Base-by-base conservation (phyloP, 2,888 invertebrate genomes). In the Boloria selene region DNA sequence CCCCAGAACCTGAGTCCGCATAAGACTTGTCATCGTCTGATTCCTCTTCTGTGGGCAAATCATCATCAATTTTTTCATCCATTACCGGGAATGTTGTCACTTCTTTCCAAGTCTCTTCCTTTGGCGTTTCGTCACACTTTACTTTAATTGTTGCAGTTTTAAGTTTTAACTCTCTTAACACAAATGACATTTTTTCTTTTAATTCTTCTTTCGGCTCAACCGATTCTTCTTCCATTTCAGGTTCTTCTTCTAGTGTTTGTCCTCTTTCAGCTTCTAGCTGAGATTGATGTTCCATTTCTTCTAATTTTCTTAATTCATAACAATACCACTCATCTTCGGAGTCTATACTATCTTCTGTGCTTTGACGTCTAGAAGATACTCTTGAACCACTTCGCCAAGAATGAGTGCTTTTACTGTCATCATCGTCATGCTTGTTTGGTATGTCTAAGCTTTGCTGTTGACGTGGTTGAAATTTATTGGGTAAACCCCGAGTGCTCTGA, bases 311-410 rank as follows among this genome's bases (percentile, higher is more conserved):
- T 65, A 97, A 84, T 81, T 98, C 97, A 81, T 98, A 97, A 76
- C 97, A 96, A 78, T 97, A 98, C 96, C 97, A 98, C 83, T 98
- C 97, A 79, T 98, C 98, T 86, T 98, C 98, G 31, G 97, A 97
- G 82, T 98, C 98, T 65, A 98, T 97, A 77, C 97, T 97, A 76
- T 97, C 97, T 88, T 98, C 98, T 0, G 97, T 97, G 79, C 97
- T 97, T 87, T 98, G 97, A 60, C 97, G 93, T 73, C 97, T 93
- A 0, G 97, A 97, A 2, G 97, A 97, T 1, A 96, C 96, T 74
- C 96, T 92, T 0, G 97, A 97, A 0, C 96, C 95, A 76, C 97
- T 97, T 74, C 97, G 93, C 93, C 96, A 97, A 0, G 97, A 97
- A 87, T 97, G 96, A 3, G 96, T 97, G 81, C 97, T 97, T 74